phyloP scores from a whole-genome alignment of 2,113 vertebrate species.

The Probosciger aterrimus region DNA sequence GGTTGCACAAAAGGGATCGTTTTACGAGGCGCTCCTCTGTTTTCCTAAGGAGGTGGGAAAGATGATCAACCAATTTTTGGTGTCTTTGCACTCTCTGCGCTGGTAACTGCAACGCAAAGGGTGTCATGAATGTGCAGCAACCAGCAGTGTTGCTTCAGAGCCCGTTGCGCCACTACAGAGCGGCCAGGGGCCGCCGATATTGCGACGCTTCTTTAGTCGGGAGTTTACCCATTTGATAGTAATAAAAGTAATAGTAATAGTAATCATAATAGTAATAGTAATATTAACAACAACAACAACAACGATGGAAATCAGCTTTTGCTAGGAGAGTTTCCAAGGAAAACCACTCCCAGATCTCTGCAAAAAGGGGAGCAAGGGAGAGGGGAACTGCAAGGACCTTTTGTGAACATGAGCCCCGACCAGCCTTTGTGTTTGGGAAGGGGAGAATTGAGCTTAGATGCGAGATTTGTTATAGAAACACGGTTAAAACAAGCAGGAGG shows the following conservation, averaged over 20 bases:
- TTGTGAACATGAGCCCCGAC: not conserved
- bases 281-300: not conserved
- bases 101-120: not conserved
- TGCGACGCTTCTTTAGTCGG: rapidly evolving
- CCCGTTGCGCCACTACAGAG: not conserved
- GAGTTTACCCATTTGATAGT: not conserved
- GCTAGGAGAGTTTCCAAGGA: not conserved
- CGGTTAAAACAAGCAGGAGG: rapidly evolving
- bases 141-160: not conserved
- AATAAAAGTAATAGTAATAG: not conserved
- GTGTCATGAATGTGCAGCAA: not conserved
- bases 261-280: not conserved
- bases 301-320: not conserved
- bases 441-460: not conserved
- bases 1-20: not conserved
- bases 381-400: not conserved
- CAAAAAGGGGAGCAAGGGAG: not conserved
- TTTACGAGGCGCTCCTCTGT: not conserved
- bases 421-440: rapidly evolving
- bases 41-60: not conserved
- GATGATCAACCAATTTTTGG: not conserved
- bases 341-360: not conserved
- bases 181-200: rapidly evolving
- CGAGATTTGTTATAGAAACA: not conserved
- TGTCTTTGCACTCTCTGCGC: not conserved